A percentile compares a stretch with the other conserved stretches of the same genome.
These are phyloP conservation scores for Drosophila rufa DNA, from an alignment of 1,140 invertebrate species.

Conservation along the genomic window DNA sequence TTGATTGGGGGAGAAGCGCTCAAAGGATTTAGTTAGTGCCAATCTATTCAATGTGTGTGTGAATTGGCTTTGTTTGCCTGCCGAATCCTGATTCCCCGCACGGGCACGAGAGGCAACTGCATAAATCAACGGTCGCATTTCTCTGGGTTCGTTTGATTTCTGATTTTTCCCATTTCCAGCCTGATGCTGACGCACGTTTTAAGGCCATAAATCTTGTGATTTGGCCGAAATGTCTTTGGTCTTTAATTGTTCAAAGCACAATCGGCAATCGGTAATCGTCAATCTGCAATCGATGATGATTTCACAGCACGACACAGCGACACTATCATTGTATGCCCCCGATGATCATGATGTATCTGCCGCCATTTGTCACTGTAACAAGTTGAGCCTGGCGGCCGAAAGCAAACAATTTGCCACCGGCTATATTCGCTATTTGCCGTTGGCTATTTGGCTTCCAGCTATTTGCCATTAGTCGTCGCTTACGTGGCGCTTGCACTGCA, in stretches of 20 bases:
- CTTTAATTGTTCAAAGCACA: constrained; percentile 66
- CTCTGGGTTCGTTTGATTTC: constrained; percentile 42
- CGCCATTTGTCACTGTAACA: constrained; percentile 75
- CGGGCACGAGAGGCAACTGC: constrained; percentile 13
- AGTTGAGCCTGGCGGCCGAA: constrained; percentile 72
- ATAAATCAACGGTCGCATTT: constrained; percentile 68
- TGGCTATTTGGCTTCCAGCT: constrained; percentile 53
- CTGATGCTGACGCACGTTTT: constrained; percentile 59
- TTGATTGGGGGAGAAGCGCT: constrained; percentile 18
- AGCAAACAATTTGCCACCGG: constrained; percentile 63
- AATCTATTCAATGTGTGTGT: constrained; percentile 35
- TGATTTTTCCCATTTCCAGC: constrained; percentile 28
- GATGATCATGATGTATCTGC: constrained; percentile 80
- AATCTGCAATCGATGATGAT: constrained; percentile 57
- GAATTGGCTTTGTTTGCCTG: constrained; percentile 49
- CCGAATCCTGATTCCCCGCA: constrained; percentile 15
- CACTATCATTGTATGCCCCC: constrained; percentile 55
- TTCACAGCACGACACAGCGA: constrained; percentile 56
- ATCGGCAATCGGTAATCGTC: constrained; percentile 18
- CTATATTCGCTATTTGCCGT: constrained; percentile 60
- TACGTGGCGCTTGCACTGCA: constrained; percentile 59
- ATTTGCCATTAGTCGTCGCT: constrained; percentile 67
- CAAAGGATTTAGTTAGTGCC: constrained; percentile 33
- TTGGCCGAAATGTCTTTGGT: constrained; percentile 53
- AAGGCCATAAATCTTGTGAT: constrained; percentile 64